Percentiles rank a stretch among this genome's conserved stretches.
phyloP scores from a whole-genome alignment of 2,888 invertebrate species.

The Nephrotoma flavescens region DNA sequence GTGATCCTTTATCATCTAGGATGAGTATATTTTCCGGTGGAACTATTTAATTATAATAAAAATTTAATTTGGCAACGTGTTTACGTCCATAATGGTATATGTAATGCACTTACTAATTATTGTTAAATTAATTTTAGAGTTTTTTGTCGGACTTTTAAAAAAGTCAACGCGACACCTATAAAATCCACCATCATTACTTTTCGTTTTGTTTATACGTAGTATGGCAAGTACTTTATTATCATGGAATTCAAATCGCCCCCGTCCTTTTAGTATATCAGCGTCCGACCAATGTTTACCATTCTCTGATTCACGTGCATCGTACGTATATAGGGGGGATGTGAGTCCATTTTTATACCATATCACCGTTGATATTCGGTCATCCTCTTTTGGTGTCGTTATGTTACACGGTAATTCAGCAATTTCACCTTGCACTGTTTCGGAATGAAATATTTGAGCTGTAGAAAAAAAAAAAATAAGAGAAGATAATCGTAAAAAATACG shows the following conservation, averaged over 20 bases:
- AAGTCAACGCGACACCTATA: conserved; percentile 46
- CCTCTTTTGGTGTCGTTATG: conserved; percentile 37
- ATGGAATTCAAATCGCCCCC: conserved; percentile 22
- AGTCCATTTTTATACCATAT: conserved; percentile 47
- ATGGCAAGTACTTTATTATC: conserved; percentile 16
- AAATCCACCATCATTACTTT: conserved; percentile 37
- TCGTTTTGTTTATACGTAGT: conserved; percentile 30
- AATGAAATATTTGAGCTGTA: not conserved
- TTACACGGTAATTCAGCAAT: conserved; percentile 45
- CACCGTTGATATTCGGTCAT: conserved; percentile 43
- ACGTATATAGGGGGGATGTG: conserved; percentile 44
- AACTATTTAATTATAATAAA: conserved; percentile 36
- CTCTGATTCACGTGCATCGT: conserved; percentile 15
- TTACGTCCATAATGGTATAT: not conserved
- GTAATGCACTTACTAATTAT: conserved; percentile 37
- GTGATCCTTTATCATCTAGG: conserved; percentile 51
- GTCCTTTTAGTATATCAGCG: conserved; percentile 24
- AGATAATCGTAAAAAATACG: not conserved
- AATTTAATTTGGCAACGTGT: not conserved
- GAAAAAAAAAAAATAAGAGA: too few relatives aligned
- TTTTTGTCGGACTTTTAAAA: conserved; percentile 41
- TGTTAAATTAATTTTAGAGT: conserved; percentile 42
- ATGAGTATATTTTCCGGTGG: conserved; percentile 60
- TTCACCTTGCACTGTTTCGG: conserved; percentile 40
- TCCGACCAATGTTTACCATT: conserved; percentile 31